Evolutionary conservation across 1,140 invertebrate species (phyloP).

Genomic region (Pseudomyrmex concolor): DNA sequence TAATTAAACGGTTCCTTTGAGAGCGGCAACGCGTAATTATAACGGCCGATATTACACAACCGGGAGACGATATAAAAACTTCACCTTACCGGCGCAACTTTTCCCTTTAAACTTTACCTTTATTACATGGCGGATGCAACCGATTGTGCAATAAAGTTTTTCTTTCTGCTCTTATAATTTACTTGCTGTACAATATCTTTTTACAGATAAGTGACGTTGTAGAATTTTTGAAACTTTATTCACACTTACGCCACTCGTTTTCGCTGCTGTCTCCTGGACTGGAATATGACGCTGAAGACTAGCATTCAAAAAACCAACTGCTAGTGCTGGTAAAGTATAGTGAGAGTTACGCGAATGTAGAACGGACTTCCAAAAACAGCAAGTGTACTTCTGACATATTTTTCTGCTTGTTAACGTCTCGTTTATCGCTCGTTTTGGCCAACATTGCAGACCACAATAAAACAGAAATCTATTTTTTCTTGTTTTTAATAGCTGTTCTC

Average conservation of each 20-base stretch:
- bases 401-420: not conserved
- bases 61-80: conserved; percentile 62
- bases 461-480: conserved; percentile 5
- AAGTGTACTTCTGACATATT: not conserved
- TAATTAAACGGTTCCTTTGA: conserved; percentile 50
- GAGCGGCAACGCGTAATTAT: conserved; percentile 59
- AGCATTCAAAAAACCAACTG: not conserved
- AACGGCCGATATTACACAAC: conserved; percentile 60
- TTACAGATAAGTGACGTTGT: conserved; percentile 1
- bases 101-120: conserved; percentile 62
- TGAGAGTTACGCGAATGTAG: too few relatives aligned
- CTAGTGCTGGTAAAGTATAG: too few relatives aligned
- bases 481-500: conserved; percentile 6
- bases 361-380: too few relatives aligned
- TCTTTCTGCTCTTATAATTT: conserved; percentile 62
- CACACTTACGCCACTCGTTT: not conserved
- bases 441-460: not conserved
- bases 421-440: not conserved
- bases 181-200: conserved; percentile 35
- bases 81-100: conserved; percentile 50
- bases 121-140: conserved; percentile 52
- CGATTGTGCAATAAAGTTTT: conserved; percentile 59
- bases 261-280: not conserved
- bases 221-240: conserved; percentile 31
- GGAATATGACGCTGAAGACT: not conserved